Conservation (phyloP, 2,888 invertebrate species). For the Drosophila mimica region DNA sequence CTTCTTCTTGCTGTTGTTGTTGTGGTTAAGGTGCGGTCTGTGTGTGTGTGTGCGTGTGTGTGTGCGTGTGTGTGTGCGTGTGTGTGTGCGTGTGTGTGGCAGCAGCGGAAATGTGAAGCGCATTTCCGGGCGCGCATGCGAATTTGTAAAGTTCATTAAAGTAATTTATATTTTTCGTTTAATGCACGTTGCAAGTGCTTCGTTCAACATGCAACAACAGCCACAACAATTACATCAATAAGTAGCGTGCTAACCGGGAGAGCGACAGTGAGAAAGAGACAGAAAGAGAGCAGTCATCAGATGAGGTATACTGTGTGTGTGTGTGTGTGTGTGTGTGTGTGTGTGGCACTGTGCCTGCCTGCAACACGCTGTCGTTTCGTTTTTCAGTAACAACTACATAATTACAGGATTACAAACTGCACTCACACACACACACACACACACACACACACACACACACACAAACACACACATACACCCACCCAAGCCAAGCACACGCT, state of each 20-base stretch:
- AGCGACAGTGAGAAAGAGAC: not conserved
- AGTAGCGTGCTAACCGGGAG: slow-evolving; percentile 62
- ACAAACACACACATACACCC: slow-evolving; percentile 14
- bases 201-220: slow-evolving; percentile 53
- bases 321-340: slow-evolving; percentile 5
- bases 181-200: slow-evolving; percentile 71
- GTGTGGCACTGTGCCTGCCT: slow-evolving; percentile 19
- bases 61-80: slow-evolving; percentile 16
- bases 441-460: slow-evolving; percentile 22
- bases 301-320: slow-evolving; percentile 4
- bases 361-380: slow-evolving; percentile 39
- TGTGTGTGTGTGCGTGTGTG: slow-evolving; percentile 10
- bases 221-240: slow-evolving; percentile 78
- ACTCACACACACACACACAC: slow-evolving; percentile 41
- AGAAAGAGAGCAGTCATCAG: slow-evolving; percentile 9
- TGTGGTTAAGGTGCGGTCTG: slow-evolving; percentile 62
- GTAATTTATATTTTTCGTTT: slow-evolving; percentile 78
- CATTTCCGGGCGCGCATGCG: slow-evolving; percentile 77
- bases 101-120: slow-evolving; percentile 73
- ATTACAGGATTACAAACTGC: slow-evolving; percentile 80
- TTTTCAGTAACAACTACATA: slow-evolving; percentile 72
- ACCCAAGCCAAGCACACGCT: slow-evolving; percentile 42
- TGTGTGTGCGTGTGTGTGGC: slow-evolving; percentile 16
- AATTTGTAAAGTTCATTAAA: slow-evolving; percentile 80
- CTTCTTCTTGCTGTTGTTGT: slow-evolving; percentile 42